These are phyloP conservation scores for Berghia stephanieae DNA, from an alignment of 1,140 invertebrate genomes.

Conservation along the genomic window DNA sequence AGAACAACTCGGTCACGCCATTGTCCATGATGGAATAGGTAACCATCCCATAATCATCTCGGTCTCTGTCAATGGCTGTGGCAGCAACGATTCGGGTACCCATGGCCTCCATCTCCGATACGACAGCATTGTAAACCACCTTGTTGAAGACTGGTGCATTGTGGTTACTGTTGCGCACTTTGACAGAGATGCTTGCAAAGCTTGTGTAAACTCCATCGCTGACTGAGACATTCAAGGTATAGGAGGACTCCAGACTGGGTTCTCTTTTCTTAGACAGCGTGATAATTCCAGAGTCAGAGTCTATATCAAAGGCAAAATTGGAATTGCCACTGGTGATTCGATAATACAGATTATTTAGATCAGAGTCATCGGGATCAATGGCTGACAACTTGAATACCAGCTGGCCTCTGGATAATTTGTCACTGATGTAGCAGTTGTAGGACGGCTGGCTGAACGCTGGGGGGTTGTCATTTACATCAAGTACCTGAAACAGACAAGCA, in stretches of 20 bases:
- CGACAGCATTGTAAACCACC: constrained; percentile 75
- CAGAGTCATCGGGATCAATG: constrained; percentile 84
- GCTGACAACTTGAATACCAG: constrained; percentile 88
- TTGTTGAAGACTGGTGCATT: constrained; percentile 82
- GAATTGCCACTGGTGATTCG: constrained; percentile 86
- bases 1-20: constrained; percentile 79
- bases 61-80: constrained; percentile 83
- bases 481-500: constrained; percentile 44
- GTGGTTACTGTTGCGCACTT: constrained; percentile 82
- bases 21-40: constrained; percentile 85
- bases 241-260: constrained; percentile 71
- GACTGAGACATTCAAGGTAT: constrained; percentile 63
- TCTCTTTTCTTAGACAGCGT: constrained; percentile 75
- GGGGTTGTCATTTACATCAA: constrained; percentile 66
- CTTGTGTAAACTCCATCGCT: constrained; percentile 64
- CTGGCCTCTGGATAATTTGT: constrained; percentile 83
- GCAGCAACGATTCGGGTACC: constrained; percentile 65
- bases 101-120: constrained; percentile 66
- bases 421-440: constrained; percentile 81
- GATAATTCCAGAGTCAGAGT: constrained; percentile 75
- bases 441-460: constrained; percentile 78
- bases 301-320: constrained; percentile 83
- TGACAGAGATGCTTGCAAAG: constrained; percentile 71
- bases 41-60: constrained; percentile 79
- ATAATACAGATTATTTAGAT: constrained; percentile 79